Evolutionary conservation across 2,888 invertebrate genomes (phyloP), one percentile per base, ranked within the genome.

Genomic region (Lepidocyrtinus sp.): DNA sequence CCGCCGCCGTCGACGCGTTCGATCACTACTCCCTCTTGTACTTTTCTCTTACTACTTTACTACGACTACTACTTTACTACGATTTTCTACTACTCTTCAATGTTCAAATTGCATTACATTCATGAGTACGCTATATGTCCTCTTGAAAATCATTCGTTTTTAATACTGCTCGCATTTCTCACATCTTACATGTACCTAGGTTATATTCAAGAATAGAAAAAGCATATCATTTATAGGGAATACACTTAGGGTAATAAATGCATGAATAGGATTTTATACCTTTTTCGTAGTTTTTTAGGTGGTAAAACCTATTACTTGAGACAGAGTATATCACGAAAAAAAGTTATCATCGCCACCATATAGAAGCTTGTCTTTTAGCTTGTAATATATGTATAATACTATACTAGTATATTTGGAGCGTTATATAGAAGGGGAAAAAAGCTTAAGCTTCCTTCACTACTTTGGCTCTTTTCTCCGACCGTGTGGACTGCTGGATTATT

Each of bases 401-500:
- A 55, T 17, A 2, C n/a, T 15, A 55, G 55, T 21, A 59, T 12
- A 21, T 59, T 59, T 59, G 2, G 21, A 21, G 22, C 59, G 21
- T 59, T 50, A 50, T 50, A 59, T 9, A 59, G 15, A 22, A 1
- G 59, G 22, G 59, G 22, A 22, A 59, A 59, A 21, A 59, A 73
- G 69, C 63, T 62, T 21, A 59, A 68, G 75, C 63, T 76, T 76
- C 64, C 76, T 76, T 77, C 77, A 36, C 45, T 27, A 36, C 67
- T 69, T n/a, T 61, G 45, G 9, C 25, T 67, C 67, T 62, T 72
- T 67, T 74, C 75, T 72, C 75, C 62, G 46, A 62, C 25, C 64
- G 15, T n/a, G 80, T 81, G 80, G 25, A 64, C 80, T 81, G 80
- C 80, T 81, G 80, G 80, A 75, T 81, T 81, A 81, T 81, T 81